Percentiles rank a stretch among this genome's conserved stretches.
phyloP scores from a whole-genome alignment of 1,140 invertebrate species.

The Drosophila lacertosa region DNA sequence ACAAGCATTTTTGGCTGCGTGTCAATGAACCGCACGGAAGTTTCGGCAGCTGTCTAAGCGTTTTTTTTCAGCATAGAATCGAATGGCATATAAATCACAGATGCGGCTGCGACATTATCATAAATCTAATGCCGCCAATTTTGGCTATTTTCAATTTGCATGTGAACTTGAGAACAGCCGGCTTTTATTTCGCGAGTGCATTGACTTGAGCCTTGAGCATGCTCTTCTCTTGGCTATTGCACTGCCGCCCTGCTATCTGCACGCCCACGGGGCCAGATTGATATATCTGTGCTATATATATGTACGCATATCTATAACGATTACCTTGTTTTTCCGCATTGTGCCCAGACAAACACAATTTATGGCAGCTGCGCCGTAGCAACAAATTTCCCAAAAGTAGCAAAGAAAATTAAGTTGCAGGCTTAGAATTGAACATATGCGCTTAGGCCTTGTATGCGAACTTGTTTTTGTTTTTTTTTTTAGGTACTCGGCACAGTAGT shows the following conservation, averaged over 20 bases:
- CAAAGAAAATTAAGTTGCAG: slow-evolving; percentile 14
- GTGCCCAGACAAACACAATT: slow-evolving; percentile 32
- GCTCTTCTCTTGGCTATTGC: slow-evolving; percentile 39
- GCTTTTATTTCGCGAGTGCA: slow-evolving; percentile 45
- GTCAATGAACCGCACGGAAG: slow-evolving; percentile 72
- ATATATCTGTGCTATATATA: slow-evolving; percentile 30
- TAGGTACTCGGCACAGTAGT: slow-evolving; percentile 18
- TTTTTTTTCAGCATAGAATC: slow-evolving; percentile 55
- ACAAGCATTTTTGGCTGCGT: slow-evolving; percentile 28
- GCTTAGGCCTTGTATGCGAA: slow-evolving; percentile 7
- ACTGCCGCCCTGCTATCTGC: slow-evolving; percentile 31
- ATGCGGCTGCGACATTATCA: slow-evolving; percentile 56
- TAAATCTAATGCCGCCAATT: slow-evolving; percentile 69
- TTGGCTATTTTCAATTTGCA: slow-evolving; percentile 71
- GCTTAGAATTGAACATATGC: slow-evolving; percentile 37
- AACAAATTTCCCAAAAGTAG: slow-evolving; percentile 12
- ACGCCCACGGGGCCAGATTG: slow-evolving; percentile 24
- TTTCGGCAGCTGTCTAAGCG: slow-evolving; percentile 53
- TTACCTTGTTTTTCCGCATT: slow-evolving; percentile 46
- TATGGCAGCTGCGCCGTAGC: slow-evolving; percentile 54
- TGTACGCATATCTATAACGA: slow-evolving; percentile 8
- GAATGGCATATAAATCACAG: slow-evolving; percentile 55
- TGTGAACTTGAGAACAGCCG: slow-evolving; percentile 66
- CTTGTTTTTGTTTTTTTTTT: too few relatives aligned
- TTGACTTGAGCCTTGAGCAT: slow-evolving; percentile 54